Evolutionary conservation across 2,113 vertebrate genomes (phyloP).

Genomic region (Siniperca chuatsi): DNA sequence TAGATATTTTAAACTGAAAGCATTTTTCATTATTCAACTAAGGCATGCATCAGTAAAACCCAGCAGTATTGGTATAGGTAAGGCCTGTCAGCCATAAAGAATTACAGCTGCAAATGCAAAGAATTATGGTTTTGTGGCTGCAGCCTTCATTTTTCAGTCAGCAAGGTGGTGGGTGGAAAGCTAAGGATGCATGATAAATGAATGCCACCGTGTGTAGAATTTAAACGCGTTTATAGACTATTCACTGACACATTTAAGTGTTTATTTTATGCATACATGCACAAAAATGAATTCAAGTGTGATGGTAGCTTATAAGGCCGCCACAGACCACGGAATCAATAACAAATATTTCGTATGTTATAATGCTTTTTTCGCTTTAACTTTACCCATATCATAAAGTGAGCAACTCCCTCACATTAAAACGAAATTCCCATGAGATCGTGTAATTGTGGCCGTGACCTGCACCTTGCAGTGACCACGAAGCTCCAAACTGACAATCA

Average conservation of each 20-base stretch:
- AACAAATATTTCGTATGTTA: not conserved
- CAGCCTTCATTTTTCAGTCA: slow-evolving; percentile 20
- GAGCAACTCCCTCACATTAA: not conserved
- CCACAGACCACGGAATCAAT: not conserved
- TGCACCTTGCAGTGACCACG: not conserved
- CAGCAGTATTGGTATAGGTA: not conserved
- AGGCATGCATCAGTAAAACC: not conserved
- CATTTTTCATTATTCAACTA: not conserved
- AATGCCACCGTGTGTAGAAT: not conserved
- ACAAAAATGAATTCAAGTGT: not conserved
- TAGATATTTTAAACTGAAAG: not conserved
- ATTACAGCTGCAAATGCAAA: not conserved
- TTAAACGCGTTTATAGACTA: not conserved
- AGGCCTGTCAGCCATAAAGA: not conserved
- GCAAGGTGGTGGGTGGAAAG: slow-evolving; percentile 3
- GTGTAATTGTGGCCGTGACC: not conserved
- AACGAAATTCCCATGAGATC: not conserved
- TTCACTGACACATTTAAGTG: not conserved
- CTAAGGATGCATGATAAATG: not conserved
- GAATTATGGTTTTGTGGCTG: not conserved
- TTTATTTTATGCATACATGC: not conserved
- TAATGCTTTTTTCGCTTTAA: too few species aligned
- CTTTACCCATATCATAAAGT: not conserved
- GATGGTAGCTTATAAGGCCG: too few species aligned
- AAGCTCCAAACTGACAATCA: slow-evolving; percentile 7